Evolutionary conservation across 2,797 vertebrate genomes (phyloP).

Genomic region (Leptatherina wallacei): DNA sequence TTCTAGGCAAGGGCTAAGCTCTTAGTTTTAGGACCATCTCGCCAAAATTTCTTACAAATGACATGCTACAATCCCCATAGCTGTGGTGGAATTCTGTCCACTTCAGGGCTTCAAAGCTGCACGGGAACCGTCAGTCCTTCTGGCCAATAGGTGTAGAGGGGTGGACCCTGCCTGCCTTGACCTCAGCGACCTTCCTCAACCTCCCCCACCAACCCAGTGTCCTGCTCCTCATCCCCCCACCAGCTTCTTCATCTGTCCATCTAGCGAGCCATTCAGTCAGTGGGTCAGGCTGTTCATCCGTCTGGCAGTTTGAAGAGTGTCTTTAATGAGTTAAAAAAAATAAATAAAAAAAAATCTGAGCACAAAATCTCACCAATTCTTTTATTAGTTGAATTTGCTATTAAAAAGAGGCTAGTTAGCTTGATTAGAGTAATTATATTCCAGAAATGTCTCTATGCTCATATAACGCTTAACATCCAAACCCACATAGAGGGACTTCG

Average conservation of each 20-base stretch:
- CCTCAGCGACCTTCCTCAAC: conserved; percentile 68
- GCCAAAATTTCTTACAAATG: conserved; percentile 75
- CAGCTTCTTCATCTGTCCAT: conserved; percentile 38
- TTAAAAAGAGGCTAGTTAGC: conserved; percentile 25
- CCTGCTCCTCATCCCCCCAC: conserved; percentile 59
- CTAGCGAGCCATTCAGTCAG: conserved; percentile 32
- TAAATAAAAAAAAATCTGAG: not conserved
- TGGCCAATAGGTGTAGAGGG: conserved; percentile 74
- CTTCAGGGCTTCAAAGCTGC: conserved; percentile 72
- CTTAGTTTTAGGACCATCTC: conserved; percentile 73
- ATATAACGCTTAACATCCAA: conserved; percentile 13
- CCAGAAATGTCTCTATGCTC: conserved; percentile 14
- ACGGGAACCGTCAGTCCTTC: conserved; percentile 32
- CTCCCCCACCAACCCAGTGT: conserved; percentile 44
- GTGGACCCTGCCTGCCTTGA: conserved; percentile 74
- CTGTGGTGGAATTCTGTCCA: conserved; percentile 76
- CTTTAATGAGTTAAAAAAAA: not conserved
- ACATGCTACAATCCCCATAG: conserved; percentile 80
- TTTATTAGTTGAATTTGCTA: conserved; percentile 8
- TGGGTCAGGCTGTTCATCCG: conserved; percentile 41
- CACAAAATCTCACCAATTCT: not conserved
- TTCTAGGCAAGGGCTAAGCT: conserved; percentile 44
- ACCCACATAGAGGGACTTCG: conserved; percentile 17
- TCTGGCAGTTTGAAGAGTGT: conserved; percentile 7
- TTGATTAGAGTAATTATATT: conserved; percentile 25